These are phyloP conservation scores for Circaetus cinerascens DNA, from an alignment of 2,113 vertebrate species.

Conservation along the genomic window DNA sequence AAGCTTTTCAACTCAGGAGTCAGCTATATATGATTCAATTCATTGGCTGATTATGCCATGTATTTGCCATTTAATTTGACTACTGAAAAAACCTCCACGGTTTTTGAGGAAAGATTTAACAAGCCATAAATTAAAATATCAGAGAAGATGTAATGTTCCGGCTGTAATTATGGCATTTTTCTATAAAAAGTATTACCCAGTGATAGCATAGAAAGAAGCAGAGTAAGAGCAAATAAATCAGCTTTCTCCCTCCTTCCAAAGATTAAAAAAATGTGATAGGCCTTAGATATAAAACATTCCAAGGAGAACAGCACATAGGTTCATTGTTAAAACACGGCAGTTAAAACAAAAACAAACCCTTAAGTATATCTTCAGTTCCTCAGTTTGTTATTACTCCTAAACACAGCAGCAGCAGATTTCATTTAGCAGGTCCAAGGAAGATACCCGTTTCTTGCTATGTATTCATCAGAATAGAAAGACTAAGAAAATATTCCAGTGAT, in stretches of 20 bases:
- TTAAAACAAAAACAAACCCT: background rate
- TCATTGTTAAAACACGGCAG: background rate
- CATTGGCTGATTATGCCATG: background rate
- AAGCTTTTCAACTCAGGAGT: background rate
- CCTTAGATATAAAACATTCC: background rate
- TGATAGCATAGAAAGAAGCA: background rate
- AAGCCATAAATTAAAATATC: background rate
- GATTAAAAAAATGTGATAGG: background rate
- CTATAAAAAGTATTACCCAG: background rate
- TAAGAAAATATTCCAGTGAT: background rate
- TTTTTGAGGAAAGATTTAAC: background rate
- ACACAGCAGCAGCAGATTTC: background rate
- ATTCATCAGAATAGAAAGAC: background rate
- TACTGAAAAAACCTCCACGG: background rate
- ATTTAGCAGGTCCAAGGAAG: background rate
- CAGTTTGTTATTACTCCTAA: background rate
- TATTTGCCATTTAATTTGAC: background rate
- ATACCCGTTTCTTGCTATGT: background rate
- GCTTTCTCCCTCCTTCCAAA: background rate
- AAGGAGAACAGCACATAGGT: background rate
- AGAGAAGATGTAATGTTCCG: background rate
- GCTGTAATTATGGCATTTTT: background rate
- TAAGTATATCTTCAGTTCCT: background rate
- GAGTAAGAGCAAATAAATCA: background rate
- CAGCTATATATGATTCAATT: background rate